These are phyloP conservation scores for Chloromyia formosa DNA, from an alignment of 2,888 invertebrate species.

Conservation along the genomic window DNA sequence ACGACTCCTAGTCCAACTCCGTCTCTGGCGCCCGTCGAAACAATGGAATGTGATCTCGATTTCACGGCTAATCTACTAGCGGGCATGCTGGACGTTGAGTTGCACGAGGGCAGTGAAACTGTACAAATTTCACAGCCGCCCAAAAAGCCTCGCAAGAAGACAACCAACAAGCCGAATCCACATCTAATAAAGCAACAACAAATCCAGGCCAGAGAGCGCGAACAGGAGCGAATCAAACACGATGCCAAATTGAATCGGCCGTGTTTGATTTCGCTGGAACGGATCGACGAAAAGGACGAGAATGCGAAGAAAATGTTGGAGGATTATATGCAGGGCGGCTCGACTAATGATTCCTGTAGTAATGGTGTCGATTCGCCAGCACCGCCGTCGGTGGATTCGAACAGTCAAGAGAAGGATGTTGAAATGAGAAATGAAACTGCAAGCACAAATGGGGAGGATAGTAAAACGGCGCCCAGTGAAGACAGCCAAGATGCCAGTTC, in stretches of 20 bases:
- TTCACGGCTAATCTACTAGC: slow-evolving; percentile 58
- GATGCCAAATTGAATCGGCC: slow-evolving; percentile 60
- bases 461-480: neutral
- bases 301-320: slow-evolving; percentile 24
- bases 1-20: slow-evolving; percentile 4
- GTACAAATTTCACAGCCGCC: slow-evolving; percentile 30
- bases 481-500: neutral
- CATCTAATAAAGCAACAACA: slow-evolving; percentile 58
- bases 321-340: neutral
- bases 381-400: neutral
- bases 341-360: neutral
- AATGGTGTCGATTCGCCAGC: neutral
- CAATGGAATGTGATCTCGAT: slow-evolving; percentile 53
- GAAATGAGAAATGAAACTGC: neutral
- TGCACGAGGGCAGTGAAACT: slow-evolving; percentile 53
- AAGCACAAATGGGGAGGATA: neutral
- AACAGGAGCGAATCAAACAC: slow-evolving; percentile 56
- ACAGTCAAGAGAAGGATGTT: neutral
- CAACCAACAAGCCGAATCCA: slow-evolving; percentile 61
- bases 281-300: slow-evolving; percentile 54
- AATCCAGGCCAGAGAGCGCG: slow-evolving; percentile 58
- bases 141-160: slow-evolving; percentile 62
- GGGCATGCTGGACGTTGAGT: slow-evolving; percentile 61
- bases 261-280: slow-evolving; percentile 55
- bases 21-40: slow-evolving; percentile 8